phyloP scores from a whole-genome alignment of 1,140 invertebrate species.

The Dolichoris vasculosae region DNA sequence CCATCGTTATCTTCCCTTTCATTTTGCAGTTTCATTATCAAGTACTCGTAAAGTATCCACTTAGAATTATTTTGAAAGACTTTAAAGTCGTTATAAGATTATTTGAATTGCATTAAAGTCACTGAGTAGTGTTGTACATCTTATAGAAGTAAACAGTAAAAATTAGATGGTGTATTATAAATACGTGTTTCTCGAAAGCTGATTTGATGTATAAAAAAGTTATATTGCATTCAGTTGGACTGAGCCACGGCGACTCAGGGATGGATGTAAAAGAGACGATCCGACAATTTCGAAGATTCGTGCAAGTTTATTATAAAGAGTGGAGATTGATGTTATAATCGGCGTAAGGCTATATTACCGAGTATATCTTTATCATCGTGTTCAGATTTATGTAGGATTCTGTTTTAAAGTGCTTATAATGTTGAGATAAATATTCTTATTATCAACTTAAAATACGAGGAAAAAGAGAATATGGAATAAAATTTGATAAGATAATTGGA shows the following conservation, averaged over 20 bases:
- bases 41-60: not conserved
- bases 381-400: not conserved
- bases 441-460: too few species aligned
- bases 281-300: not conserved
- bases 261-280: not conserved
- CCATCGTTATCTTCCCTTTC: not conserved
- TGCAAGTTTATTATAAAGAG: not conserved
- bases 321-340: not conserved
- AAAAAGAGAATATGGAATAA: too few species aligned
- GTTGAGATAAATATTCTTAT: too few species aligned
- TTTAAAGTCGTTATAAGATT: not conserved
- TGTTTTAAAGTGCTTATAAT: not conserved
- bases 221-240: not conserved
- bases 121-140: not conserved
- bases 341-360: not conserved
- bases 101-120: not conserved
- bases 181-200: too few species aligned
- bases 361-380: not conserved
- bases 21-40: not conserved
- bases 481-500: too few species aligned
- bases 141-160: not conserved
- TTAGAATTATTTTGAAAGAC: not conserved
- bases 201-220: not conserved
- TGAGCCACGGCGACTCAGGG: not conserved
- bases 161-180: not conserved